Conservation (phyloP, 2,113 vertebrate species). For the Macquaria ambigua region DNA sequence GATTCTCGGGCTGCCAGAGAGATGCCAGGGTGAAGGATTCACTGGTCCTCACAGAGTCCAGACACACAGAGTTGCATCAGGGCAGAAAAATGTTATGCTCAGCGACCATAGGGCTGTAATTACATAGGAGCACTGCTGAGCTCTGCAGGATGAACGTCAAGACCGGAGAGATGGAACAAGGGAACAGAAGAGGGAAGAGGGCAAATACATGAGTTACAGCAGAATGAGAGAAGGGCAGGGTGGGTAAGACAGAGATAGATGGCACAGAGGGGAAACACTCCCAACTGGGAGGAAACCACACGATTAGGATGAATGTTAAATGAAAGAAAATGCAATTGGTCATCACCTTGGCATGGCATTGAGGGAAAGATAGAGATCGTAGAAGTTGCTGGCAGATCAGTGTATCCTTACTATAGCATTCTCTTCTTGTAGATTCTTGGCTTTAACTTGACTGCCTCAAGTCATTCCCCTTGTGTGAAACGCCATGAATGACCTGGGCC, state of each 20-base stretch:
- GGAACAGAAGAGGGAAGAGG: conserved; percentile 19
- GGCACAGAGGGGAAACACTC: neutral
- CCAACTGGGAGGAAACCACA: neutral
- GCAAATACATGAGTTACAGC: conserved; percentile 40
- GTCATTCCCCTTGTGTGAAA: neutral
- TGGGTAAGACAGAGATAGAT: neutral
- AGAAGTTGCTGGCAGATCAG: neutral
- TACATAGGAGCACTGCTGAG: conserved; percentile 85
- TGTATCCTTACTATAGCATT: neutral
- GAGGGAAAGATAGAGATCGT: neutral
- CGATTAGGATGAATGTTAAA: neutral
- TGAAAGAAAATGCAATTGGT: neutral
- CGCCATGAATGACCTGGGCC: neutral
- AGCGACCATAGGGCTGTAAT: conserved; percentile 84
- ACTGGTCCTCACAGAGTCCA: conserved; percentile 67
- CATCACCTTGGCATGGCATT: neutral
- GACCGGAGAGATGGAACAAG: conserved; percentile 54
- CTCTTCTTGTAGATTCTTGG: neutral
- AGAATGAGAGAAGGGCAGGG: neutral
- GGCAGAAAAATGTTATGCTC: conserved; percentile 83
- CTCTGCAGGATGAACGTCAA: conserved; percentile 80
- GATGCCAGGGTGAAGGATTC: conserved; percentile 66
- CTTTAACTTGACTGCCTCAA: neutral
- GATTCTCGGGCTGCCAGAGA: conserved; percentile 34
- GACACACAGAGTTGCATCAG: conserved; percentile 81